Percentiles rank a stretch among this genome's conserved stretches.
Evolutionary conservation across 35 echinoderm and acorn worm genomes (phyloP).

Genomic region (Ptychodera flava): DNA sequence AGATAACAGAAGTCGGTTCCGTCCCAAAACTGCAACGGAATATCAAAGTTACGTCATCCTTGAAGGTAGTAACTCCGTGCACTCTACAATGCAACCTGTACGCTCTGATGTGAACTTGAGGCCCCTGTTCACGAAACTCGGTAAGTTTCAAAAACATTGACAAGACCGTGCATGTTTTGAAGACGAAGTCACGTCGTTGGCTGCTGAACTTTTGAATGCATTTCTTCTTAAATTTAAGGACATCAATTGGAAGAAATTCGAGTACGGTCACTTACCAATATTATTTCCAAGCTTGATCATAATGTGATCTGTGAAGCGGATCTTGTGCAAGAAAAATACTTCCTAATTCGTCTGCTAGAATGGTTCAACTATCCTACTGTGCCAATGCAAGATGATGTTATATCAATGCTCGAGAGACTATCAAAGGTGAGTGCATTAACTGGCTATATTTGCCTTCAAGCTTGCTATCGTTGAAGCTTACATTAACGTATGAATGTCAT

Average conservation of each 20-base stretch:
- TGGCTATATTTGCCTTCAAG: no score
- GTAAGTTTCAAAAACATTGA: neutral
- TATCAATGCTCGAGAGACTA: constrained; percentile 44
- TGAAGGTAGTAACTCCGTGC: neutral
- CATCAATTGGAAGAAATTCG: constrained; percentile 90
- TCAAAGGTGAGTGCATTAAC: constrained; percentile 32
- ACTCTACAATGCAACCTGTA: neutral
- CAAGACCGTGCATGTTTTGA: neutral
- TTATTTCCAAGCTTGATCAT: constrained; percentile 69
- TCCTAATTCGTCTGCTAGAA: constrained; percentile 59
- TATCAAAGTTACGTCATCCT: neutral
- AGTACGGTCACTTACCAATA: constrained; percentile 58
- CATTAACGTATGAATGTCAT: no score
- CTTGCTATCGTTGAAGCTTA: no score
- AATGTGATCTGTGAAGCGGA: constrained; percentile 55
- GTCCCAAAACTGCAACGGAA: neutral
- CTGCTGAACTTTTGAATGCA: neutral
- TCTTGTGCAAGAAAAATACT: constrained; percentile 60
- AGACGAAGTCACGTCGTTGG: neutral
- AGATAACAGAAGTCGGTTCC: neutral
- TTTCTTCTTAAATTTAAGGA: constrained; percentile 38
- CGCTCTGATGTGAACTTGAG: neutral
- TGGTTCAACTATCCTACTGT: constrained; percentile 77
- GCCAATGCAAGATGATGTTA: constrained; percentile 53
- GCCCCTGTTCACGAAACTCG: neutral